phyloP scores from a whole-genome alignment of 2,888 invertebrate species.

The Drosophila maculinotata region DNA sequence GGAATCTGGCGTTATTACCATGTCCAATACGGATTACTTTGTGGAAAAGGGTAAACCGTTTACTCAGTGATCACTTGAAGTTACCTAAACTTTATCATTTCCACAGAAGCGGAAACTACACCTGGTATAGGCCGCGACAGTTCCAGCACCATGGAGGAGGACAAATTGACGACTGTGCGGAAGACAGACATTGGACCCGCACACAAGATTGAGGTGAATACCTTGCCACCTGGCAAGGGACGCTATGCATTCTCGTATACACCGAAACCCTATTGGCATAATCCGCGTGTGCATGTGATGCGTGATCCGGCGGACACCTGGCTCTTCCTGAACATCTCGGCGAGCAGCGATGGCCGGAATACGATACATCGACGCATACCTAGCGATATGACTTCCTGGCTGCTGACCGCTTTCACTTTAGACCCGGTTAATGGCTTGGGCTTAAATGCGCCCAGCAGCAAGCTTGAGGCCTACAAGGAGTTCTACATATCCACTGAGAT shows the following conservation, averaged over 20 bases:
- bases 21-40: constrained; percentile 83
- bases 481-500: constrained; percentile 94
- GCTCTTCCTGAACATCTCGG: constrained; percentile 93
- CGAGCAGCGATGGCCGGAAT: constrained; percentile 88
- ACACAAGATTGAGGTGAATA: constrained; percentile 87
- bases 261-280: constrained; percentile 92
- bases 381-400: constrained; percentile 93
- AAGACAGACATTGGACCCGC: constrained; percentile 85
- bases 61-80: too few species aligned
- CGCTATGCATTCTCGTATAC: constrained; percentile 96
- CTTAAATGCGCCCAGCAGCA: constrained; percentile 88
- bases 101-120: constrained; percentile 73
- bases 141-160: constrained; percentile 68
- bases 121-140: constrained; percentile 57
- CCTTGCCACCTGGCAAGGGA: constrained; percentile 93
- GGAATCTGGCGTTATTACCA: constrained; percentile 82
- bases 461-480: constrained; percentile 91
- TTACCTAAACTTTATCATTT: neutral
- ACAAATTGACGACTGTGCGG: constrained; percentile 82
- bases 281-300: constrained; percentile 92
- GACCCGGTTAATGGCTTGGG: constrained; percentile 92
- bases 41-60: constrained; percentile 74
- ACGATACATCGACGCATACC: constrained; percentile 89
- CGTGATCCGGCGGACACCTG: constrained; percentile 91
- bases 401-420: constrained; percentile 92